Percentiles rank a stretch among this genome's conserved stretches.
Evolutionary conservation across 2,888 invertebrate species (phyloP).

Genomic region (Epinotia bilunana): DNA sequence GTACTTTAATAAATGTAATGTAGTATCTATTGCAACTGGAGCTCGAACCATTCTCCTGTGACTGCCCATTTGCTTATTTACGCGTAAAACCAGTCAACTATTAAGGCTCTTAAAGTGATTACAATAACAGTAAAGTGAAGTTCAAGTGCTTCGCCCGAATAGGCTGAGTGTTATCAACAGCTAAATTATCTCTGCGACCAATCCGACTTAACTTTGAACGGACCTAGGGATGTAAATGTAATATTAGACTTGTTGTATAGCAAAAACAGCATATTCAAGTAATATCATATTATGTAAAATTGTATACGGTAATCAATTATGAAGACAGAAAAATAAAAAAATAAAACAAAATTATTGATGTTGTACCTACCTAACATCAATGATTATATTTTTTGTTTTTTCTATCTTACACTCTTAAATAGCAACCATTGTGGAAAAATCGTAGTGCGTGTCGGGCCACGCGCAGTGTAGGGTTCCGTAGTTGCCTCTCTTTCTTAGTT

Average conservation of each 20-base stretch:
- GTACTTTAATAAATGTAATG: constrained; percentile 22
- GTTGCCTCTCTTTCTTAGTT: no score
- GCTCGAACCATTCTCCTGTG: constrained; percentile 15
- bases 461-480: no score
- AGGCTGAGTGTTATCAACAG: constrained; percentile 23
- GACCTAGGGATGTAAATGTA: background rate
- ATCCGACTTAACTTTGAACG: constrained; percentile 22
- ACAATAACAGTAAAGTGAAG: constrained; percentile 37
- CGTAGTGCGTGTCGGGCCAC: no score
- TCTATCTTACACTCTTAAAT: no score
- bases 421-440: no score
- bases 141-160: constrained; percentile 31
- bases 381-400: no score
- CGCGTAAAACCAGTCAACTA: constrained; percentile 40
- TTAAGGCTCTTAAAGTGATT: constrained; percentile 41
- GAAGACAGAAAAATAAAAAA: no score
- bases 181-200: constrained; percentile 20
- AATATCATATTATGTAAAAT: no score
- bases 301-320: no score
- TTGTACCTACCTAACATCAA: no score
- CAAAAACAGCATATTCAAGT: no score
- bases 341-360: no score
- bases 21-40: constrained; percentile 26
- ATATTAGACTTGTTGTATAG: background rate
- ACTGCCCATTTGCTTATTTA: constrained; percentile 32